Conservation (phyloP, 2,888 invertebrate species). For the Dolichomitus sp. region DNA sequence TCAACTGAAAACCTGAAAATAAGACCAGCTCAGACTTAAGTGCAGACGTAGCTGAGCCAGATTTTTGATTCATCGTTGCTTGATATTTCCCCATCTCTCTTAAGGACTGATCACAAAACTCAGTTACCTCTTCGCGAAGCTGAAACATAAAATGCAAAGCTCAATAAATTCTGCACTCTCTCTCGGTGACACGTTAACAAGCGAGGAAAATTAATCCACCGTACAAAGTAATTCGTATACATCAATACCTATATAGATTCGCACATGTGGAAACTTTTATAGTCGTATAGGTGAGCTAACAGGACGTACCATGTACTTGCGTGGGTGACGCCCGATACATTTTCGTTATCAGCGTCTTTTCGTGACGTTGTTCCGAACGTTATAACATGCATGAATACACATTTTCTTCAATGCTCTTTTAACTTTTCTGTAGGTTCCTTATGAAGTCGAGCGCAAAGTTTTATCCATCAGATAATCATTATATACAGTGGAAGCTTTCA, state of each 20-base stretch:
- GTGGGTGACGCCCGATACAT: slow-evolving; percentile 1
- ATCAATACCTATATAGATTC: background rate
- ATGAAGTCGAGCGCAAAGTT: no score
- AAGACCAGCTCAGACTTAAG: slow-evolving; percentile 6
- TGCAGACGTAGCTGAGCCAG: slow-evolving; percentile 16
- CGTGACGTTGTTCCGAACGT: slow-evolving; percentile 44
- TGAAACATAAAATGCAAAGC: slow-evolving; percentile 23
- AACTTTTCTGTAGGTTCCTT: background rate
- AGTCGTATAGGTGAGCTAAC: slow-evolving; percentile 1
- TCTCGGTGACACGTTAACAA: slow-evolving; percentile 19
- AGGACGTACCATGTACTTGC: background rate
- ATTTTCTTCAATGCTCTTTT: slow-evolving; percentile 10
- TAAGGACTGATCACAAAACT: background rate
- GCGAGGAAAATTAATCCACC: slow-evolving; percentile 23
- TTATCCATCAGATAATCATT: no score
- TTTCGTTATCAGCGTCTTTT: slow-evolving; percentile 49
- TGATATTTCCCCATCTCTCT: slow-evolving; percentile 12
- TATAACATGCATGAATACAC: slow-evolving; percentile 24
- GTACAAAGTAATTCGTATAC: background rate
- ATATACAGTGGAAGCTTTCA: no score
- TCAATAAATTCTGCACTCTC: slow-evolving; percentile 34
- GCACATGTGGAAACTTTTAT: slow-evolving; percentile 31
- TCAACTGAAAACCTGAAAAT: slow-evolving; percentile 6
- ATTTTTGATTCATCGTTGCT: slow-evolving; percentile 31
- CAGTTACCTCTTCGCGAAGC: slow-evolving; percentile 1